These are phyloP conservation scores for Drosophila recens DNA, from an alignment of 2,888 invertebrate genomes.

Conservation along the genomic window DNA sequence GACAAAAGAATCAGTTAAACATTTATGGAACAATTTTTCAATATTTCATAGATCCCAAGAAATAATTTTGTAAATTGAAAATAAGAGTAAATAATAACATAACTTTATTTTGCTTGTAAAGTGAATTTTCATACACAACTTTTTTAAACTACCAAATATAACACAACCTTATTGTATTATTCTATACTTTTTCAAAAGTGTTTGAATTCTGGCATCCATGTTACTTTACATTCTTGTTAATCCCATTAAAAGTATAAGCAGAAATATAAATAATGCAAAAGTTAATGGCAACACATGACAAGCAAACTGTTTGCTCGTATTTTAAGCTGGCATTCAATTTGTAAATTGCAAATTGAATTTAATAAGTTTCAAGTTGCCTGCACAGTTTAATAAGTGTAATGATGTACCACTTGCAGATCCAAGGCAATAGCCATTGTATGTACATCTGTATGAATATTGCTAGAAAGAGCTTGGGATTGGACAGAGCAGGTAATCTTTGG, in stretches of 20 bases:
- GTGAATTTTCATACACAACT: not conserved
- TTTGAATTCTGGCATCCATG: not conserved
- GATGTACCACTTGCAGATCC: conserved; percentile 3
- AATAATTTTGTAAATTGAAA: no score
- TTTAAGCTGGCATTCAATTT: conserved; percentile 27
- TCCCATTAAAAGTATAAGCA: conserved; percentile 5
- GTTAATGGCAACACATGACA: not conserved
- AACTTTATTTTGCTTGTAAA: no score
- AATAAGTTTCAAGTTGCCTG: not conserved
- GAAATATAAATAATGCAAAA: conserved; percentile 17
- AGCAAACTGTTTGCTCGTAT: not conserved
- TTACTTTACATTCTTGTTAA: not conserved
- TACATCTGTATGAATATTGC: not conserved
- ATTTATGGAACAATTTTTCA: no score
- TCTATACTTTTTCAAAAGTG: not conserved
- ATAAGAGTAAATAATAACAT: no score
- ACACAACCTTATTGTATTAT: not conserved
- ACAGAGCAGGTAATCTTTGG: conserved; percentile 34
- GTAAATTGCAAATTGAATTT: conserved; percentile 32
- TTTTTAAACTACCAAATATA: not conserved
- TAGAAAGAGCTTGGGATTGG: not conserved
- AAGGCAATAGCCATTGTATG: not conserved
- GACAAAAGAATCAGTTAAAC: no score
- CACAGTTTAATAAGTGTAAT: conserved; percentile 5
- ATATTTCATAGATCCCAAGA: no score